Base-by-base conservation (phyloP, 2,888 invertebrate genomes). In the Drosophila lutescens region DNA sequence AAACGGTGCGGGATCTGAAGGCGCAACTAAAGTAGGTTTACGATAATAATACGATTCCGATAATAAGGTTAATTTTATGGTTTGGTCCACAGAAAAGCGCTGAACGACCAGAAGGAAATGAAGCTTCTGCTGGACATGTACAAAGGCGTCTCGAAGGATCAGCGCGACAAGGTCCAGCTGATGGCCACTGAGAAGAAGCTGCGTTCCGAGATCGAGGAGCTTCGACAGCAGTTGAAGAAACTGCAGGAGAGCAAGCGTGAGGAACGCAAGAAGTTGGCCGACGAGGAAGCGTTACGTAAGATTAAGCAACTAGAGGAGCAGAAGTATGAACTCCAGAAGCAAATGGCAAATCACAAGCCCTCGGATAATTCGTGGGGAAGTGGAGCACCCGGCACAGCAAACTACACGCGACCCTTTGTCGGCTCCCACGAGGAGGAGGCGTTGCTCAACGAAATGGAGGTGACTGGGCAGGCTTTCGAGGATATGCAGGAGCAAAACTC, bases 401-500 rank as follows among this genome's bases (percentile, higher is more conserved):
- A 89, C 85, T 94, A 94, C 90, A 93, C 94, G 26, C 90, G 95
- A 32, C 95, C 95, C 0, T 96, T 96, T 89, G 95, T 95, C 0
- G 95, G 95, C 2, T 95, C 95, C 0, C 95, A 95, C 89, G 98
- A 99, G 91, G 99, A 99, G 92, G 99, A 99, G 90, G 98, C 98
- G 0, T 93, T 99, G 55, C 93, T 99, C 15, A 99, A 98, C 91
- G 99, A 99, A 93, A 99, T 99, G 98, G 99, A 99, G 91, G 98
- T 98, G 4, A 99, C 99, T 0, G 99, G 99, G 0, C 99, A 99
- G 92, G 99, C 99, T 1, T 98, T 98, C 90, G 99, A 99, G 91
- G 99, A 99, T 90, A 98, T 99, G 98, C 99, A 99, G 93, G 99
- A 99, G 89, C 99, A 99, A 93, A 99, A 99, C 92, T 97, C 98